Evolutionary conservation across 2,888 invertebrate species (phyloP).

Genomic region (Torymus auratus): DNA sequence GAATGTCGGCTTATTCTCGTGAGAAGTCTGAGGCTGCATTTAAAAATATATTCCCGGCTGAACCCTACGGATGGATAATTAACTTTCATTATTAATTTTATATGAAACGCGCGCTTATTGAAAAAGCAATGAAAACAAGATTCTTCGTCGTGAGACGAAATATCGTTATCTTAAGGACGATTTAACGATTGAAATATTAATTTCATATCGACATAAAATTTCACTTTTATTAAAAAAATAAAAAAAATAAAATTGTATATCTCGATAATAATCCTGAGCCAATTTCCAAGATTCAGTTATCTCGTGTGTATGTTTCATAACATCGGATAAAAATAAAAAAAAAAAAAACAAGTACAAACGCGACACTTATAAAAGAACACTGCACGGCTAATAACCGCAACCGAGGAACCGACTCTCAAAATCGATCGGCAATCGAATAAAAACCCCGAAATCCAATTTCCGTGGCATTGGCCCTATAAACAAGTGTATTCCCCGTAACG

Average conservation of each 20-base stretch:
- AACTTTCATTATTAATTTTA: background rate
- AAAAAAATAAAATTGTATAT: background rate
- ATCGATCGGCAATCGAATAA: conserved; percentile 16
- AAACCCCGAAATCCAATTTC: conserved; percentile 15
- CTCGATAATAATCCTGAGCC: background rate
- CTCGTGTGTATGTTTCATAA: background rate
- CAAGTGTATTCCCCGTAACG: background rate
- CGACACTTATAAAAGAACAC: background rate
- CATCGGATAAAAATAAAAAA: too few relatives aligned
- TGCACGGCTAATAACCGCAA: conserved; percentile 14
- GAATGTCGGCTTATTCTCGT: background rate
- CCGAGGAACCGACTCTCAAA: conserved; percentile 5
- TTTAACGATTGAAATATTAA: conserved; percentile 20
- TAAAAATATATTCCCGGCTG: background rate
- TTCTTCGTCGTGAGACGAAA: background rate
- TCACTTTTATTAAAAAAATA: background rate
- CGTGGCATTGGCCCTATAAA: background rate
- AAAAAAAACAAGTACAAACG: too few relatives aligned
- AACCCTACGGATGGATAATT: conserved; percentile 1
- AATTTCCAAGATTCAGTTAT: background rate
- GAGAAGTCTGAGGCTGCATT: too few relatives aligned
- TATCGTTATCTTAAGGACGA: background rate
- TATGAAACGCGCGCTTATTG: background rate
- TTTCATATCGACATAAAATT: background rate
- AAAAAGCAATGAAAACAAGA: too few relatives aligned